Percentiles rank a stretch among this genome's conserved stretches.
Conservation (phyloP, 2,113 vertebrate genomes). For the Bungarus multicinctus region DNA sequence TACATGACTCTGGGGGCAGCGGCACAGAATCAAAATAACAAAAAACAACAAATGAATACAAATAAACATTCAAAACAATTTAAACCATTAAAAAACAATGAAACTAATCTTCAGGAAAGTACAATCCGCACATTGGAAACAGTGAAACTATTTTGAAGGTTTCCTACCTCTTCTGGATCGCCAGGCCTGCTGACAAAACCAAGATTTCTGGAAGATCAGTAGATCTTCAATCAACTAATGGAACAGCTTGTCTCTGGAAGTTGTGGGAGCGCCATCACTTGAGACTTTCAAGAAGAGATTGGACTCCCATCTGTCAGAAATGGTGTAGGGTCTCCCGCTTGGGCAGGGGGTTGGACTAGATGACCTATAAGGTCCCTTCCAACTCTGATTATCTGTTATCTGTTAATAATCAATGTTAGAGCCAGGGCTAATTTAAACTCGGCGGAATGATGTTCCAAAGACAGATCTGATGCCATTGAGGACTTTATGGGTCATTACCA, state of each 20-base stretch:
- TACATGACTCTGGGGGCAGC: not conserved
- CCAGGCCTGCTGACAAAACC: not conserved
- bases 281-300: too few relatives aligned
- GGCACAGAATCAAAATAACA: not conserved
- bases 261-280: too few relatives aligned
- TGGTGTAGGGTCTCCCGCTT: too few relatives aligned
- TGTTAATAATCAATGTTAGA: not conserved
- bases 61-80: not conserved
- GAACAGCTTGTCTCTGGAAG: too few relatives aligned
- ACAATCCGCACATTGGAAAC: not conserved
- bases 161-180: not conserved
- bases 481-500: not conserved
- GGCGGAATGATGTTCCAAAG: not conserved
- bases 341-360: too few relatives aligned
- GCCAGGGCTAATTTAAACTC: not conserved
- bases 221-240: too few relatives aligned
- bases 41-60: not conserved
- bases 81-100: not conserved
- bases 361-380: too few relatives aligned
- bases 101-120: not conserved
- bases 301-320: too few relatives aligned
- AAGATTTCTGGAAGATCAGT: not conserved
- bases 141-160: not conserved
- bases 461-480: not conserved
- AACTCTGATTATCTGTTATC: too few relatives aligned